phyloP scores from a whole-genome alignment of 1,140 invertebrate genomes.

The Neuroterus valhalla region DNA sequence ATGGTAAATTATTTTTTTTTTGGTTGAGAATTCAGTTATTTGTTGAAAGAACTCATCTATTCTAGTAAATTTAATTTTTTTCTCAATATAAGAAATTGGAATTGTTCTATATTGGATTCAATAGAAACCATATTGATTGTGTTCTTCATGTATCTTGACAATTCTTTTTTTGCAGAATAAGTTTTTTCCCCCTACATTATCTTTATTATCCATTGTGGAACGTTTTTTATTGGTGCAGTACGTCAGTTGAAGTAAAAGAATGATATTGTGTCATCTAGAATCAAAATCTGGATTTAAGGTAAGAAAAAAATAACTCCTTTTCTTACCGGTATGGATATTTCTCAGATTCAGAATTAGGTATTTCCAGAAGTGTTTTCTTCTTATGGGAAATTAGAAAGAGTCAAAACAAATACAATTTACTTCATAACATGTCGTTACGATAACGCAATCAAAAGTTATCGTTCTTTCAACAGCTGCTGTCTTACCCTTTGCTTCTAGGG shows the following conservation, averaged over 20 bases:
- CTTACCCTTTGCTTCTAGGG: slow-evolving; percentile 16
- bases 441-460: slow-evolving; percentile 7
- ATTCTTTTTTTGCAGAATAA: slow-evolving; percentile 5
- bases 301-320: neutral
- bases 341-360: neutral
- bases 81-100: too few species aligned
- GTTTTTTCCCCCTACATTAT: neutral
- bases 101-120: neutral
- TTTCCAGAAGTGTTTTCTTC: too few species aligned
- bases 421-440: slow-evolving; percentile 18
- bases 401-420: neutral
- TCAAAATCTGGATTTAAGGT: neutral
- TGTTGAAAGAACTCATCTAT: too few species aligned
- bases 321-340: neutral
- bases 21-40: too few species aligned
- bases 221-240: neutral
- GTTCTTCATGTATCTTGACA: neutral
- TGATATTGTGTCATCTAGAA: neutral
- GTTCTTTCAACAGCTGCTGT: neutral
- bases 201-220: slow-evolving; percentile 21
- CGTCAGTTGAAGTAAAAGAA: neutral
- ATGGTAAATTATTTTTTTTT: too few species aligned
- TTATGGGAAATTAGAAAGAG: neutral
- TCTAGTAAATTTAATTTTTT: too few species aligned
- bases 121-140: neutral